Evolutionary conservation across 1,140 invertebrate species (phyloP).

Genomic region (Schlechtendalia chinensis): DNA sequence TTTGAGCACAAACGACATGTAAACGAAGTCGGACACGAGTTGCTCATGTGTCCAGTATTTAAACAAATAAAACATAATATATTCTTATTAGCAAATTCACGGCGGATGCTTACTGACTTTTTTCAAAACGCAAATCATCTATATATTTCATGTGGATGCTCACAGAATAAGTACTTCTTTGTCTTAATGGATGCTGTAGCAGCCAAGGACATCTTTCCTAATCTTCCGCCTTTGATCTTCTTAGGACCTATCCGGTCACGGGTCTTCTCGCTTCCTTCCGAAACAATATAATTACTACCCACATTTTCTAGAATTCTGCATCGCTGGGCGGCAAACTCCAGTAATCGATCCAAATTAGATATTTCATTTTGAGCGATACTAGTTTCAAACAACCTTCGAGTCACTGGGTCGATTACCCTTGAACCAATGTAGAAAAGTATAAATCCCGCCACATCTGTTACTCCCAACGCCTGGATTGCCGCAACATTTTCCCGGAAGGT

Average conservation of each 20-base stretch:
- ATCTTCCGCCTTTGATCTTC: background rate
- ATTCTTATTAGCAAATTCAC: conserved; percentile 2
- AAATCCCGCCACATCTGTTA: background rate
- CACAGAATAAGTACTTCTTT: background rate
- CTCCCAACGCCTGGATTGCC: background rate
- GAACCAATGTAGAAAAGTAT: conserved; percentile 13
- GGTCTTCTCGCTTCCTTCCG: background rate
- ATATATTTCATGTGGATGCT: background rate
- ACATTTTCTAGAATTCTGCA: conserved; percentile 10
- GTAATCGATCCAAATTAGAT: background rate
- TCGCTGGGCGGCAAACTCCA: background rate
- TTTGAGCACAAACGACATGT: background rate
- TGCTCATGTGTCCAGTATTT: background rate
- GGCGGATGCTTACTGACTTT: background rate
- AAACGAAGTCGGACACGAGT: background rate
- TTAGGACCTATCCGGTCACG: background rate
- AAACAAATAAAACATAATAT: conserved; percentile 19
- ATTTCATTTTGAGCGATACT: background rate
- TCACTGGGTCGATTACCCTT: background rate
- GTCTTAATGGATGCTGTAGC: background rate
- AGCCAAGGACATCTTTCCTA: background rate
- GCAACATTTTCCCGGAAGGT: conserved; percentile 28
- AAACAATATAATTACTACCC: background rate
- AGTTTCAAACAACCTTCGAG: conserved; percentile 1
- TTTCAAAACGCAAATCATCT: background rate